Evolutionary conservation across 2,797 vertebrate species (phyloP), one percentile per base, ranked within the genome.

Genomic region (Iguana delicatissima): DNA sequence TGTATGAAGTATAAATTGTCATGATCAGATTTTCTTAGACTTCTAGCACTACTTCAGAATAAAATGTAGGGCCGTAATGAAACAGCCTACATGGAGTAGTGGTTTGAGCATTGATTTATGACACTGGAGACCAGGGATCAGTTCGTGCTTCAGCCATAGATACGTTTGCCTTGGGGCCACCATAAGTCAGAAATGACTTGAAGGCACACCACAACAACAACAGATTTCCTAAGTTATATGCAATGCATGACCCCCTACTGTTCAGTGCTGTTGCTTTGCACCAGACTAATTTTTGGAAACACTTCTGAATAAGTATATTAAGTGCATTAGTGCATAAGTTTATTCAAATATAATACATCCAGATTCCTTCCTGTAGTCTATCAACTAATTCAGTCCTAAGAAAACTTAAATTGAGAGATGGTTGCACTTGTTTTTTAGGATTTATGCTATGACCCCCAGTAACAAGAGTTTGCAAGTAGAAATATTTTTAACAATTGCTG

Each of bases 351-450:
- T 64, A 59, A n/a, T 22, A 26, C 3, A 67, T 80, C 29, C 24
- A 88, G 69, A 80, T 38, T 88, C n/a, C 59, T 80, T 88, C 46
- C n/a, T 80, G 35, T 67, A 42, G 24, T 7, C 20, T 84, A 38
- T 38, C 59, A 84, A 38, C 2, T 46, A 84, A 46, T 46, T 16
- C 24, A 9, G 62, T 67, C 38, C 13, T 42, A 67, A 29, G 38
- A 50, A 81, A 69, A 55, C 52, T 3, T 81, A 81, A 13, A 18
- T 57, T 81, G 29, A 57, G 50, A 81, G 14, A 57, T 81, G 50
- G 50, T 52, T 80, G 24, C 29, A 10, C 55, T 57, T 80, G 77
- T 50, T 26, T 5, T 32, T 52, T 4, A 50, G 10, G 10, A 80
- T 26, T 29, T 80, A 14, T 80, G 77, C 24, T 6, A 32, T 50